Evolutionary conservation across 2,888 invertebrate species (phyloP).

Genomic region (Schrankia costaestrigalis): DNA sequence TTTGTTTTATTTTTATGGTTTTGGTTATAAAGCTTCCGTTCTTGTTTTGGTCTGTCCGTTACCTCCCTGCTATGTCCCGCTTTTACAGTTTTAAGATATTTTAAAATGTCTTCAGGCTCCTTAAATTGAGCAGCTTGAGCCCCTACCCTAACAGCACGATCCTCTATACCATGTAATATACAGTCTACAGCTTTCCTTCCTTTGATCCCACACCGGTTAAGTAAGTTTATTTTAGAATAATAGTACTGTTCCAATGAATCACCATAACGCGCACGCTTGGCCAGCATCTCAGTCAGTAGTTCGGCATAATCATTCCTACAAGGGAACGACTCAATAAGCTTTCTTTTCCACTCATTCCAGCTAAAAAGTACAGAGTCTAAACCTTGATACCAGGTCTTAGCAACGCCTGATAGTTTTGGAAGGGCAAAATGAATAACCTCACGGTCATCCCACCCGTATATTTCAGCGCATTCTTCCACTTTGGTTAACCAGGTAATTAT

Average conservation of each 20-base stretch:
- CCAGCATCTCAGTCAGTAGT: neutral
- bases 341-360: conserved; percentile 2
- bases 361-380: neutral
- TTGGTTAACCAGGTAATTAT: neutral
- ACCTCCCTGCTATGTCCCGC: too few relatives aligned
- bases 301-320: neutral
- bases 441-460: neutral
- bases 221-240: neutral
- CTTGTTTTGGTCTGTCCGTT: too few relatives aligned
- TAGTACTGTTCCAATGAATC: conserved; percentile 1
- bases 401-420: neutral
- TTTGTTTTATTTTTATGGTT: neutral
- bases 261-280: neutral
- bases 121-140: conserved; percentile 1
- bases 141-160: neutral
- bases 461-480: conserved; percentile 1
- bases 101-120: neutral
- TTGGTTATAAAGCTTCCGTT: neutral
- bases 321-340: neutral
- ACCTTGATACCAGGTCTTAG: conserved; percentile 2
- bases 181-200: conserved; percentile 1
- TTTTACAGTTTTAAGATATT: neutral
- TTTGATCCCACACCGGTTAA: neutral
- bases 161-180: neutral
- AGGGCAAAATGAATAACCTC: neutral